These are phyloP conservation scores for Eupsilia transversa DNA, from an alignment of 2,888 invertebrate genomes.

Conservation along the genomic window DNA sequence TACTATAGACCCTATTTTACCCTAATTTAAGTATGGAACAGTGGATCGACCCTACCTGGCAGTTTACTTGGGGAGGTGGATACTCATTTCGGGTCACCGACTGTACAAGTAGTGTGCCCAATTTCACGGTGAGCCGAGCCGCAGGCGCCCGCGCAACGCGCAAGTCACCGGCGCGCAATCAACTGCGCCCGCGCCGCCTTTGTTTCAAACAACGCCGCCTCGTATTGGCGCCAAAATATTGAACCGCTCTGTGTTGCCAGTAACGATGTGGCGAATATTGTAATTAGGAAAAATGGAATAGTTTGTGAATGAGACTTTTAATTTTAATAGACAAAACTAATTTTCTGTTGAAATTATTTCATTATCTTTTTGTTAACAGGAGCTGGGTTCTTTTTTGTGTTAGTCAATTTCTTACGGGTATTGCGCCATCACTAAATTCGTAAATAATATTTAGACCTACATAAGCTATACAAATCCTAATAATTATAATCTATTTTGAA, in stretches of 20 bases:
- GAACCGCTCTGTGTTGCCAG: conserved; percentile 45
- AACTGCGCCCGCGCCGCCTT: conserved; percentile 76
- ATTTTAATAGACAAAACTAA: conserved; percentile 29
- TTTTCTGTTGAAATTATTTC: conserved; percentile 26
- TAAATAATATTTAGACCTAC: background rate
- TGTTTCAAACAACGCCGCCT: conserved; percentile 78
- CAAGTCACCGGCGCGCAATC: conserved; percentile 86
- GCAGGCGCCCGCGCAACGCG: conserved; percentile 67
- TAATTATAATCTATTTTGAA: background rate
- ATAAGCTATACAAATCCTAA: background rate
- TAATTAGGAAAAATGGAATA: conserved; percentile 43
- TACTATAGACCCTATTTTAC: conserved; percentile 21
- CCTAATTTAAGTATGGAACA: background rate
- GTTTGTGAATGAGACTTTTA: conserved; percentile 22
- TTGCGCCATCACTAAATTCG: background rate
- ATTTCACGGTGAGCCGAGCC: conserved; percentile 74
- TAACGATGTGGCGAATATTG: conserved; percentile 62
- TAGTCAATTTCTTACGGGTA: background rate
- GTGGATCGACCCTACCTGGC: background rate
- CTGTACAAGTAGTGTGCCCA: conserved; percentile 58
- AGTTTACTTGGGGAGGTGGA: conserved; percentile 1
- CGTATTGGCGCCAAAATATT: conserved; percentile 73
- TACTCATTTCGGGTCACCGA: conserved; percentile 5
- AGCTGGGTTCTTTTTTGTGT: background rate
- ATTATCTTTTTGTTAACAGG: conserved; percentile 1